These are phyloP conservation scores for Menidia beryllina DNA, from an alignment of 2,113 vertebrate genomes.

Conservation along the genomic window DNA sequence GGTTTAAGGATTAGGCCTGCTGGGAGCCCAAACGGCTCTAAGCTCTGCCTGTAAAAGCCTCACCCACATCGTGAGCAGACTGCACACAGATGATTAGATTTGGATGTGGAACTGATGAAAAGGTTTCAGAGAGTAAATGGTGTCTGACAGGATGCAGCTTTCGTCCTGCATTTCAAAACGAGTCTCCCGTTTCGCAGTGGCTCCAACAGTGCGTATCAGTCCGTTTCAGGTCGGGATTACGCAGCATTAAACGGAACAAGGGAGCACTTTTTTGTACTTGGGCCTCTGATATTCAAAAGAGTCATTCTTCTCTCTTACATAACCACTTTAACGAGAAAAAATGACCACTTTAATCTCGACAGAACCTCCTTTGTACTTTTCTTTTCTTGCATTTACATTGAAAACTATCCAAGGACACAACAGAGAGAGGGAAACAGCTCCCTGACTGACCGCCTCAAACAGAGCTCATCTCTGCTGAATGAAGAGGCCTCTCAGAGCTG, in stretches of 20 bases:
- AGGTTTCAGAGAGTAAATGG: constrained; percentile 22
- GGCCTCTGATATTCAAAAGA: constrained; percentile 48
- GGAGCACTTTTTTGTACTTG: constrained; percentile 16
- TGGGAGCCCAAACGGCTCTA: constrained; percentile 46
- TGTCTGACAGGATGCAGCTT: constrained; percentile 20
- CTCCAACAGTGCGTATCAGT: constrained; percentile 20
- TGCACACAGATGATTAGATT: constrained; percentile 30
- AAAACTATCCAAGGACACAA: constrained; percentile 52
- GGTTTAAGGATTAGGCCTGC: constrained; percentile 57
- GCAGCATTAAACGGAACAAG: constrained; percentile 16
- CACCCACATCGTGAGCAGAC: constrained; percentile 26
- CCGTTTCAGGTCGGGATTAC: constrained; percentile 38
- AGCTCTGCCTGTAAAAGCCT: constrained; percentile 41
- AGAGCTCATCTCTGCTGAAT: constrained; percentile 34
- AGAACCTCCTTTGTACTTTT: constrained; percentile 60
- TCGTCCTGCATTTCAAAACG: constrained; percentile 33
- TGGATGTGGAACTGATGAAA: constrained; percentile 32
- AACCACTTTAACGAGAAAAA: constrained; percentile 43
- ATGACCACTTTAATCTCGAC: constrained; percentile 55
- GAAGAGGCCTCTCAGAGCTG: constrained; percentile 32
- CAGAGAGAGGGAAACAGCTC: constrained; percentile 27
- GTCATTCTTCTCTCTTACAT: constrained; percentile 59
- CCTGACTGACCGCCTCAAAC: constrained; percentile 34
- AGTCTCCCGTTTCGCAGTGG: constrained; percentile 34
- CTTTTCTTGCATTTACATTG: constrained; percentile 47